A percentile compares a stretch with the other conserved stretches of the same genome.
These are phyloP conservation scores for Ambastaia sidthimunki DNA, from an alignment of 2,797 vertebrate species.

Conservation along the genomic window DNA sequence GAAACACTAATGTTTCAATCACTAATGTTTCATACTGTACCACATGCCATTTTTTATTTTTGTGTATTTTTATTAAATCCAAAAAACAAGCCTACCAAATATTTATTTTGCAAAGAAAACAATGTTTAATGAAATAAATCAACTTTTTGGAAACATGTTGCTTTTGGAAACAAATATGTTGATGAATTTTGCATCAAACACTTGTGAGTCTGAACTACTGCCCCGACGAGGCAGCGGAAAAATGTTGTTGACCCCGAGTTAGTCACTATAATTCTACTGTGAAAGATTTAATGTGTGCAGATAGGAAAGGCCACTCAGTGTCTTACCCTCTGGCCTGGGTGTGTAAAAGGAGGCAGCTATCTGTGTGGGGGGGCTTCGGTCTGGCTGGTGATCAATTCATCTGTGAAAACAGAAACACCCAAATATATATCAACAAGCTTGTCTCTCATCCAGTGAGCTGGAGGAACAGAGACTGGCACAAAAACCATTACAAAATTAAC, in stretches of 20 bases:
- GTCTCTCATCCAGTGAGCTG: neutral
- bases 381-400: constrained; percentile 53
- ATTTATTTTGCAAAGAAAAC: too few species aligned
- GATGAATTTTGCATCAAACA: neutral
- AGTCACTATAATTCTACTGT: constrained; percentile 18
- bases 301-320: neutral
- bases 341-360: constrained; percentile 42
- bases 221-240: neutral
- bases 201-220: neutral
- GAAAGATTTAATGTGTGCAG: constrained; percentile 4
- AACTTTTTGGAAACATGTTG: too few species aligned
- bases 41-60: too few species aligned
- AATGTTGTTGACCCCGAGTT: neutral
- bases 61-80: too few species aligned
- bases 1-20: too few species aligned
- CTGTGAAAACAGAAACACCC: constrained; percentile 40
- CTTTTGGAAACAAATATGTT: neutral
- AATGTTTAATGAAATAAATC: too few species aligned
- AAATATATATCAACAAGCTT: constrained; percentile 15
- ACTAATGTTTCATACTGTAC: too few species aligned
- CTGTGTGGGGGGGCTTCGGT: constrained; percentile 57
- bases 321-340: constrained; percentile 51
- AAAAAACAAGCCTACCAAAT: too few species aligned
- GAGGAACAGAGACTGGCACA: constrained; percentile 21
- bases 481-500: constrained; percentile 15